Percentiles rank a stretch among this genome's conserved stretches.
Conservation (phyloP, 2,113 vertebrate species). For the Istiophorus platypterus region DNA sequence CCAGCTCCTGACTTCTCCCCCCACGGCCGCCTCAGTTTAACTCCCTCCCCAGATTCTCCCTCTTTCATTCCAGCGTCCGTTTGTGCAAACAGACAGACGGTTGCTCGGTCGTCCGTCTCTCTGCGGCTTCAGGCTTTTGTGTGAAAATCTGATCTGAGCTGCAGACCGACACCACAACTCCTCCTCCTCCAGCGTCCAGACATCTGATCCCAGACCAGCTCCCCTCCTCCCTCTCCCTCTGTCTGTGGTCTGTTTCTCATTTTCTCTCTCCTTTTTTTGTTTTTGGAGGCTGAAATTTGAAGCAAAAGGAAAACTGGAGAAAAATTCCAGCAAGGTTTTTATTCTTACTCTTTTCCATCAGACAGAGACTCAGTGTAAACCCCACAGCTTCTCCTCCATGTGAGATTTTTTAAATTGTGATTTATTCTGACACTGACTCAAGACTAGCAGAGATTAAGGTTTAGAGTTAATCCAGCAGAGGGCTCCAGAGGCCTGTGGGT, state of each 20-base stretch:
- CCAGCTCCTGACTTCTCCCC: constrained; percentile 27
- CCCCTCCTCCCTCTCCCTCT: constrained; percentile 47
- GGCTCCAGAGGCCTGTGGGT: too few relatives aligned
- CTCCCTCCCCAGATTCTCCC: background rate
- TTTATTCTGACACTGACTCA: too few relatives aligned
- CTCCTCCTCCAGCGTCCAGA: constrained; percentile 73
- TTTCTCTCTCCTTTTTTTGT: constrained; percentile 56
- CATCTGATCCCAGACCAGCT: constrained; percentile 73
- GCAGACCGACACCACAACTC: constrained; percentile 57
- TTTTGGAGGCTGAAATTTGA: constrained; percentile 75
- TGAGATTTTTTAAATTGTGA: too few relatives aligned
- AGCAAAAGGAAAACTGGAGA: constrained; percentile 69
- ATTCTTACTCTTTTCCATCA: constrained; percentile 24
- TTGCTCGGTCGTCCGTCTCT: background rate
- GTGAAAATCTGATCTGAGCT: constrained; percentile 54
- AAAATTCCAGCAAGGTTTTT: constrained; percentile 58
- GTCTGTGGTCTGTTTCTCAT: constrained; percentile 78
- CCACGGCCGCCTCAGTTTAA: constrained; percentile 6
- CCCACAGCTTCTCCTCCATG: background rate
- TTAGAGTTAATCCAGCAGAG: too few relatives aligned
- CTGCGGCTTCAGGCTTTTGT: constrained; percentile 49
- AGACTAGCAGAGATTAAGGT: too few relatives aligned
- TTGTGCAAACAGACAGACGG: background rate
- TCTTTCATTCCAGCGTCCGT: constrained; percentile 1
- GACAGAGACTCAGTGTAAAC: background rate